phyloP scores from a whole-genome alignment of 2,797 vertebrate genomes.

The Capromys pilorides region DNA sequence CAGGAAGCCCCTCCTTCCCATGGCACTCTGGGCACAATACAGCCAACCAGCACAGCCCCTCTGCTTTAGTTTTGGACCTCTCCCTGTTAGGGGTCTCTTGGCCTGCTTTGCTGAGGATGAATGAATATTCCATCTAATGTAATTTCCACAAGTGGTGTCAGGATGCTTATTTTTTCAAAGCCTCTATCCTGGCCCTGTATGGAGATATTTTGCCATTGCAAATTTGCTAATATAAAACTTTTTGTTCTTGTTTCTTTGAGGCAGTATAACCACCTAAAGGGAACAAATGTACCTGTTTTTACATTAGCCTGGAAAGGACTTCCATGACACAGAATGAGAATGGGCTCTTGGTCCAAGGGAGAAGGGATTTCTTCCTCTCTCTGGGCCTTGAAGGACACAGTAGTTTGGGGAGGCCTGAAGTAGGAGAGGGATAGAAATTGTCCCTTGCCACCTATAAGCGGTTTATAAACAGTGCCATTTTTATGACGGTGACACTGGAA shows the following conservation, averaged over 20 bases:
- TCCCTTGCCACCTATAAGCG: neutral
- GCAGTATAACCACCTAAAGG: neutral
- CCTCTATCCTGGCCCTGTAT: neutral
- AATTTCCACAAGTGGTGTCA: neutral
- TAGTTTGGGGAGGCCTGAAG: neutral
- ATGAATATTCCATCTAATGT: neutral
- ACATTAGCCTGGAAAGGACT: neutral
- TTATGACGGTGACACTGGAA: neutral
- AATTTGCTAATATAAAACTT: neutral
- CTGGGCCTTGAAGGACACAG: neutral
- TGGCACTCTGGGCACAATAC: neutral
- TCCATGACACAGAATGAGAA: neutral
- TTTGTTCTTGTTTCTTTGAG: neutral
- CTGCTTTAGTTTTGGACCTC: neutral
- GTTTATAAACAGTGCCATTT: neutral
- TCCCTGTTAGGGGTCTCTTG: neutral
- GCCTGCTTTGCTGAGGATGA: slow-evolving; percentile 2
- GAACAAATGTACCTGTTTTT: neutral
- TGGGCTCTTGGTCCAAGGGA: neutral
- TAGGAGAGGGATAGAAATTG: neutral
- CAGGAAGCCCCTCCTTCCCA: neutral
- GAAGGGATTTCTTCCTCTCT: neutral
- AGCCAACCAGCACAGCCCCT: neutral
- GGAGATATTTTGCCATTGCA: neutral
- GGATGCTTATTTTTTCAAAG: neutral